Evolutionary conservation across 35 echinoderm and acorn worm species (phyloP), one percentile per base, ranked within the genome.

Genomic region (Lytechinus variegatus): DNA sequence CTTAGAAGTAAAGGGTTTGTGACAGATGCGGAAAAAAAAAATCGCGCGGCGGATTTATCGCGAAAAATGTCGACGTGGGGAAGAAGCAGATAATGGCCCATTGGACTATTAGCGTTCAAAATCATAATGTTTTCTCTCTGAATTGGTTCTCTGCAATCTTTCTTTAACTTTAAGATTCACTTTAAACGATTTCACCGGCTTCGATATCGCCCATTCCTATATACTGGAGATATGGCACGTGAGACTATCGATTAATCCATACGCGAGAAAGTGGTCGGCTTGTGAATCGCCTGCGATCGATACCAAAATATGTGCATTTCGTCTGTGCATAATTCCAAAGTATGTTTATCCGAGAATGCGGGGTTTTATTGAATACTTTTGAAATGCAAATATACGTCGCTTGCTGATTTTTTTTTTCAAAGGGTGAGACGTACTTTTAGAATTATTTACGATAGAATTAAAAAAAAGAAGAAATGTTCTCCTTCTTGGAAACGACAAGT

Each of bases 91-190:
- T 44, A 44, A 44, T 44, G 33, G 8, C 5, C 56, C 13, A 10
- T 58, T 11, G 7, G 13, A 7, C 13, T 9, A 58, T 58, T 58
- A 11, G 2, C 2, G 56, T 13, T 13, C 7, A 58, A 9, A 2
- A 13, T 10, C 56, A 0, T 5, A 2, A 11, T 58, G 56, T 58
- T 11, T 9, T 11, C 56, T 8, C 9, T 5, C 13, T 58, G 9
- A 13, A 58, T 58, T 58, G 13, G 7, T 58, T 58, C 5, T n/a
- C 21, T 24, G 8, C 66, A 79, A 19, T 79, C 10, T 29, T 14
- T 28, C 88, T 90, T 90, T 90, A 90, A 90, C 88, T 90, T 90
- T 90, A 90, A 90, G 88, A 52, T 79, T 24, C 88, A 90, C 88
- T 90, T 33, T 24, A 44, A 90, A 44, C 88, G 88, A 90, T 90